Evolutionary conservation across 2,113 vertebrate genomes (phyloP).

Genomic region (Podiceps cristatus): DNA sequence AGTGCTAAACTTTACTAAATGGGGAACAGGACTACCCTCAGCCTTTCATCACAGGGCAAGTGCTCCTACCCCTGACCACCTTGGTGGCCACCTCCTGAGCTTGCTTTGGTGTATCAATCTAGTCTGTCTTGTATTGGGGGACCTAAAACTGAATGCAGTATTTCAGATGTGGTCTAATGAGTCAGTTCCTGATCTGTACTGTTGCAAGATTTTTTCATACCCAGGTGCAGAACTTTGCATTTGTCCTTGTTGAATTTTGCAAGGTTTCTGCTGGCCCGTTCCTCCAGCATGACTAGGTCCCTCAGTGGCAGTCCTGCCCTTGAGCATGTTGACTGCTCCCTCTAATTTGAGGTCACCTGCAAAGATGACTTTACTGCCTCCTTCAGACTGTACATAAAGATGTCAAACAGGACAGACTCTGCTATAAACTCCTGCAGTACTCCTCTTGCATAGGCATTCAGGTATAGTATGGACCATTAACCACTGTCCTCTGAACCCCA

Average conservation of each 20-base stretch:
- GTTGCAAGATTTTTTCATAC: background rate
- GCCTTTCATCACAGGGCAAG: background rate
- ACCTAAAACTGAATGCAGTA: background rate
- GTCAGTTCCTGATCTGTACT: background rate
- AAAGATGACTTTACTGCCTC: background rate
- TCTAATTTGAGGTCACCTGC: background rate
- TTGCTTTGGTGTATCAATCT: background rate
- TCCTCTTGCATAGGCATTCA: background rate
- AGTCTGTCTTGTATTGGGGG: background rate
- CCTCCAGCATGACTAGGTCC: background rate
- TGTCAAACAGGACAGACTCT: background rate
- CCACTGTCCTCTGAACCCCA: background rate
- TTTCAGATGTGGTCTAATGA: background rate
- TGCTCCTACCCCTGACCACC: background rate
- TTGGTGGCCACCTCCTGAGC: background rate
- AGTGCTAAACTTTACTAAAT: background rate
- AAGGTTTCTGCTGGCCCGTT: background rate
- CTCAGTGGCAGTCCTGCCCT: background rate
- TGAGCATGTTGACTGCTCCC: background rate
- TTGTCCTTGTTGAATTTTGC: background rate
- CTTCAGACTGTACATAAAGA: background rate
- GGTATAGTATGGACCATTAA: background rate
- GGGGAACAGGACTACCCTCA: background rate
- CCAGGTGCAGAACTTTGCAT: background rate
- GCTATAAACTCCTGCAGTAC: background rate